Base-by-base conservation (phyloP, 2,888 invertebrate genomes). In the Tholera decimalis region DNA sequence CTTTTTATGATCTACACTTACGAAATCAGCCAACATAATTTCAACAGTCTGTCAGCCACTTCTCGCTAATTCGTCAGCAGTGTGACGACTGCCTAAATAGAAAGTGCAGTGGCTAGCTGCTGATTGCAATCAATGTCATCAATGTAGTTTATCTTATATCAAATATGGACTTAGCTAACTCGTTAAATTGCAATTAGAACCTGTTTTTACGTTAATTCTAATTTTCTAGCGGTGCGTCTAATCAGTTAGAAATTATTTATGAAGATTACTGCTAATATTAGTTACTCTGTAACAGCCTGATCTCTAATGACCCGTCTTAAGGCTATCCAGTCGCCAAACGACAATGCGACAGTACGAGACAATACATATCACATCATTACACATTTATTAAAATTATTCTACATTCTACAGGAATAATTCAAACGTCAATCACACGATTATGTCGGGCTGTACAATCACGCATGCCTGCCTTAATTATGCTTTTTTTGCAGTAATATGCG, bases 61-160 rank as follows among this genome's bases (percentile, higher is more conserved):
- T 15, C 11, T 24, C 35, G 44, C 44, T 44, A 15, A 24, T 3
- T 51, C 44, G 6, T 18, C 2, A 18, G 5, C 5, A 35, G 24
- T 50, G 37, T 4, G 15, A 18, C 9, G 11, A 15, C 13, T 2
- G 4, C 39, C 7, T 11, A 13, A 54, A 44, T 72, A 73, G 73
- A 77, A 73, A 77, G 73, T 73, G 39, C 54, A 8, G 55, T 47
- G 13, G 13, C 37, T 22, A 46, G 28, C 41, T 18, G 18, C 18
- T 37, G 22, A 53, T 24, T 78, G 64, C 56, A 64, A 73, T 78
- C 73, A 77, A 54, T 77, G 53, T 47, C 47, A 63, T 53, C 18
- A 49, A 39, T 43, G 43, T 37, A 37, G 41, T 28, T 47, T 53
- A 72, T 63, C 56, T 57, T 4, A 0, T 20, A 55, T 72, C 65